A percentile compares a stretch with the other conserved stretches of the same genome.
Evolutionary conservation across 2,888 invertebrate genomes (phyloP).

Genomic region (Gerris lacustris): DNA sequence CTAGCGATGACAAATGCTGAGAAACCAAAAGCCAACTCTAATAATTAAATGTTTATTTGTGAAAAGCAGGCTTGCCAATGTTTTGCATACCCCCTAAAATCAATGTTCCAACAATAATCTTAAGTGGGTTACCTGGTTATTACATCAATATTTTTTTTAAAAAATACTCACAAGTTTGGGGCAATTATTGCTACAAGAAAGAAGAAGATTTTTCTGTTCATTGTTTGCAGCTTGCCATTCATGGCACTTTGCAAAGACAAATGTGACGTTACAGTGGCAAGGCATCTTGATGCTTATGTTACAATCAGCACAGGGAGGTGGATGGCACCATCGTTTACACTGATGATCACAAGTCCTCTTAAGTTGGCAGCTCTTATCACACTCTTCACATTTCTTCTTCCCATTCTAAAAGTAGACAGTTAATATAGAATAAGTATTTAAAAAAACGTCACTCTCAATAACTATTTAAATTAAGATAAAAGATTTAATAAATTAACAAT

Average conservation of each 20-base stretch:
- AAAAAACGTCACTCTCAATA: background rate
- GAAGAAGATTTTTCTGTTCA: conserved; percentile 35
- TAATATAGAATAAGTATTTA: background rate
- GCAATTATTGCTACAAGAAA: conserved; percentile 71
- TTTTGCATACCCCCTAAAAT: too few species aligned
- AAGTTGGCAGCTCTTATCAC: conserved; percentile 50
- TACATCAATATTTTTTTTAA: too few species aligned
- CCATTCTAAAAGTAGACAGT: conserved; percentile 41
- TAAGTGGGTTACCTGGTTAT: too few species aligned
- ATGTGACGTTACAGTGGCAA: conserved; percentile 73
- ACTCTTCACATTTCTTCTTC: conserved; percentile 47
- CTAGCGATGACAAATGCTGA: too few species aligned
- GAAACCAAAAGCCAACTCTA: too few species aligned
- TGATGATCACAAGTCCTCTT: conserved; percentile 54
- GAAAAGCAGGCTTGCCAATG: too few species aligned
- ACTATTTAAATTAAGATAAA: background rate
- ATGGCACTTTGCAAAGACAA: conserved; percentile 60
- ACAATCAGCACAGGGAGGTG: conserved; percentile 64
- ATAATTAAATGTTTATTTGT: too few species aligned
- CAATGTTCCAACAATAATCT: too few species aligned
- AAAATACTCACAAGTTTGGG: conserved; percentile 54
- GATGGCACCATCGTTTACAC: conserved; percentile 59
- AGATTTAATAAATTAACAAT: background rate
- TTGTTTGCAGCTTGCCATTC: conserved; percentile 46
- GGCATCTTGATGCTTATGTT: conserved; percentile 51